phyloP scores from a whole-genome alignment of 2,113 vertebrate genomes.

The Rhynchopsitta pachyrhyncha region DNA sequence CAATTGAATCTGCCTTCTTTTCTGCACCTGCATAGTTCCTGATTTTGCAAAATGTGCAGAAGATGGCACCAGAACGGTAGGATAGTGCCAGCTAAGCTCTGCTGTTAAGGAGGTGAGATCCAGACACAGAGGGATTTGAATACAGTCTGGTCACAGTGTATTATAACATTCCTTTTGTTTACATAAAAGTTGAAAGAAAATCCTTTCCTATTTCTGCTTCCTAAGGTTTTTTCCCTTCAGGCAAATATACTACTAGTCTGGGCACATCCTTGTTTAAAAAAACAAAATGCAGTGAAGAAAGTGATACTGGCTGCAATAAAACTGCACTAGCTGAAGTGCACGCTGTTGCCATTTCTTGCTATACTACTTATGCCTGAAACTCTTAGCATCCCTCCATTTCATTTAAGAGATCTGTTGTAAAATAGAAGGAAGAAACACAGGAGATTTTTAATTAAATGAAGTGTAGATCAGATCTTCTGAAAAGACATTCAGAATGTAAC shows the following conservation, averaged over 20 bases:
- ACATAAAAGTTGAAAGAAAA: slow-evolving; percentile 7
- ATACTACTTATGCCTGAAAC: neutral
- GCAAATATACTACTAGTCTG: neutral
- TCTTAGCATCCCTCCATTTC: neutral
- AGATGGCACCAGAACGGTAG: neutral
- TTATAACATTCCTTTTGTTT: neutral
- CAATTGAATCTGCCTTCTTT: neutral
- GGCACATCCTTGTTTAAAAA: neutral
- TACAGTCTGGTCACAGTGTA: slow-evolving; percentile 4
- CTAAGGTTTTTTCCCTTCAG: neutral
- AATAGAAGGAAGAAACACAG: neutral
- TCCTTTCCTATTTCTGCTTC: neutral
- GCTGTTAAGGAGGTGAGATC: slow-evolving; percentile 14
- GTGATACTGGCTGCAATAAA: neutral
- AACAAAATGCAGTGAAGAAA: neutral
- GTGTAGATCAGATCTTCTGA: slow-evolving; percentile 44
- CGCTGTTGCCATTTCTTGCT: neutral
- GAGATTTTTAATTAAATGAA: slow-evolving; percentile 65
- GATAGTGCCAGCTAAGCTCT: neutral
- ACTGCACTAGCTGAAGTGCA: neutral
- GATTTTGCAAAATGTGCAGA: neutral
- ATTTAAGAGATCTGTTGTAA: neutral
- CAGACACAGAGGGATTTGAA: slow-evolving; percentile 11
- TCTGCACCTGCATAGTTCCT: slow-evolving; percentile 27
- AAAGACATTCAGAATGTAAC: neutral